Base-by-base conservation (phyloP, 2,888 invertebrate species). In the Coleophora flavipennella region DNA sequence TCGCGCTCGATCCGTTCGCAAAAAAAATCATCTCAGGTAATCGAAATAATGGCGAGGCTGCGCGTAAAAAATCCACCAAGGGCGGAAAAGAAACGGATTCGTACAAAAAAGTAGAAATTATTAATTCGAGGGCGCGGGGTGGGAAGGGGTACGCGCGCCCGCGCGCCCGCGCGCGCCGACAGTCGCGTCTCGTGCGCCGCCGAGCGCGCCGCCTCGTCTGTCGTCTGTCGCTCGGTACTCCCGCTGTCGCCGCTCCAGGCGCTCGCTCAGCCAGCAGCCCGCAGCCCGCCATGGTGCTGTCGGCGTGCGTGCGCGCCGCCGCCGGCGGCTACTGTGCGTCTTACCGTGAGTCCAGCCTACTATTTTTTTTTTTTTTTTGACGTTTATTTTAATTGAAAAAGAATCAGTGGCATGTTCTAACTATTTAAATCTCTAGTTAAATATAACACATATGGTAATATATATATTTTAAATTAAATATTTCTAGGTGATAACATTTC, bases 31-130 rank as follows among this genome's bases (percentile, higher is more conserved):
- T 72, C 78, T 75, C 85, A 85, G 85, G 85, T 85, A 85, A 81
- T 77, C 76, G 78, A 75, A 79, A 81, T 77, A 81, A 81, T 78
- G 58, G 78, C 72, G 71, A 72, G 68, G 54, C 62, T 66, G 67
- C 74, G 74, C 75, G 71, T 77, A 85, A 85, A 85, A 85, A 85
- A 83, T 68, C 75, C 79, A 79, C 80, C 72, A 80, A 76, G 80
- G 81, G 81, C 72, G 79, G 78, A 80, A 85, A 83, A 84, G 81
- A 75, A 81, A 80, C 79, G 78, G 80, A 83, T 81, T 84, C 64
- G 57, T 49, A 74, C 59, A 81, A 83, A 83, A 80, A 83, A 80
- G 73, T 74, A 64, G 57, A 40, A 63, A 72, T 71, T 66, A 76
- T 73, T 71, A 78, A 83, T 81, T 78, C 77, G 67, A 59, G 63